phyloP scores from a whole-genome alignment of 2,797 vertebrate genomes.

The Platalea minor region DNA sequence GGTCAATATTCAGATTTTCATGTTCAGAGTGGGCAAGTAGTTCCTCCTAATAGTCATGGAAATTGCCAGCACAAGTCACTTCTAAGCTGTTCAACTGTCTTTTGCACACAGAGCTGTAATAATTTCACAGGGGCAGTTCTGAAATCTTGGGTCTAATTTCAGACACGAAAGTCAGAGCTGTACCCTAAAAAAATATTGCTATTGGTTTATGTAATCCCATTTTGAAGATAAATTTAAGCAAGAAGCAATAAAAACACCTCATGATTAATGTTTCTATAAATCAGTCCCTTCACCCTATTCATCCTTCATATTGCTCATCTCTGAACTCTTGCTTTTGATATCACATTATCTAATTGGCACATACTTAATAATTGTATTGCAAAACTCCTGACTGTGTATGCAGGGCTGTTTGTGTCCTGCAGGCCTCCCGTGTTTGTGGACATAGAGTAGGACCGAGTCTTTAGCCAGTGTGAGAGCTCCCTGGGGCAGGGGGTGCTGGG shows the following conservation, averaged over 20 bases:
- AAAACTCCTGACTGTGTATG: background rate
- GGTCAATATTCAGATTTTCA: background rate
- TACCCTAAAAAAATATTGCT: background rate
- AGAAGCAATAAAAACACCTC: background rate
- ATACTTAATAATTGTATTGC: background rate
- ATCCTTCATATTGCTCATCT: constrained; percentile 10
- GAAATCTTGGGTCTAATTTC: background rate
- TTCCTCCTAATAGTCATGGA: background rate
- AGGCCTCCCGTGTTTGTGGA: background rate
- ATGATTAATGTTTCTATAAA: constrained; percentile 10
- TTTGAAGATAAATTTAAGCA: constrained; percentile 36
- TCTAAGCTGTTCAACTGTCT: background rate
- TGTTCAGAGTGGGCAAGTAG: background rate
- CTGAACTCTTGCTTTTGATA: constrained; percentile 30
- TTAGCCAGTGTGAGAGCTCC: background rate
- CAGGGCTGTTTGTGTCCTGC: background rate
- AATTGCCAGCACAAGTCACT: background rate
- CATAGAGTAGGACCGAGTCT: rapidly evolving
- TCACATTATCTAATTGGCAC: constrained; percentile 12
- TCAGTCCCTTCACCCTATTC: background rate
- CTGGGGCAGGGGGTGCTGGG: rapidly evolving
- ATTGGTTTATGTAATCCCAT: constrained; percentile 5
- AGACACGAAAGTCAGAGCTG: background rate
- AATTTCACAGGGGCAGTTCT: background rate
- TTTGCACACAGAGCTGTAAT: background rate